A percentile compares a stretch with the other conserved stretches of the same genome.
phyloP scores from a whole-genome alignment of 2,113 vertebrate species.

The Limanda limanda region DNA sequence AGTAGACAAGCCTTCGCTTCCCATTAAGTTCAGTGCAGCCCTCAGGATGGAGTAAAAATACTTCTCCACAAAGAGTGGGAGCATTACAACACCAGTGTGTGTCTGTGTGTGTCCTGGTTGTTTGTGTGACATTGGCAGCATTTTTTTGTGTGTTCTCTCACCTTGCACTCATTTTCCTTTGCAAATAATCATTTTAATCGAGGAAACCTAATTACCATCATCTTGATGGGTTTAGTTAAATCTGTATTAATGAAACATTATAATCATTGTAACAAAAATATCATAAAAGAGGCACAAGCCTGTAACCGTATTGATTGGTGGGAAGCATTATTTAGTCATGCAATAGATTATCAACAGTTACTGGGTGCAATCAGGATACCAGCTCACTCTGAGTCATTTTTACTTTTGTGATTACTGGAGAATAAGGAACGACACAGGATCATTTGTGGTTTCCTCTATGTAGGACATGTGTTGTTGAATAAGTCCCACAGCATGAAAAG shows the following conservation, averaged over 20 bases:
- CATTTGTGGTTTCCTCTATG: constrained; percentile 6
- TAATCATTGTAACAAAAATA: background rate
- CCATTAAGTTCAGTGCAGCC: constrained; percentile 76
- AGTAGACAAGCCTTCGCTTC: constrained; percentile 79
- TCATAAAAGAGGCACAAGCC: background rate
- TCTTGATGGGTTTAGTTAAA: background rate
- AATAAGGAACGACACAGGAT: background rate
- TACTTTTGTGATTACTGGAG: background rate
- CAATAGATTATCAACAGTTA: background rate
- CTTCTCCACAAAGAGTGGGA: constrained; percentile 42
- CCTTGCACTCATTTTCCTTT: constrained; percentile 34
- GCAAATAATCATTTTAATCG: constrained; percentile 18
- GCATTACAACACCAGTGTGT: constrained; percentile 46
- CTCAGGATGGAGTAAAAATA: constrained; percentile 76
- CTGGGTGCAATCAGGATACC: background rate
- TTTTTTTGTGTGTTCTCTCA: background rate
- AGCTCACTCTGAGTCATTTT: background rate
- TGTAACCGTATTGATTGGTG: background rate
- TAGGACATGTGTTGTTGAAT: constrained; percentile 50
- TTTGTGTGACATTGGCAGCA: background rate
- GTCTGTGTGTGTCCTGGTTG: constrained; percentile 21
- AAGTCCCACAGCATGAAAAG: constrained; percentile 46
- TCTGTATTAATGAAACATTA: background rate
- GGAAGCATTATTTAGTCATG: background rate
- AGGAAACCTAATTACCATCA: constrained; percentile 6